Base-by-base conservation (phyloP, 1,140 invertebrate species). In the Acromyrmex charruanus region DNA sequence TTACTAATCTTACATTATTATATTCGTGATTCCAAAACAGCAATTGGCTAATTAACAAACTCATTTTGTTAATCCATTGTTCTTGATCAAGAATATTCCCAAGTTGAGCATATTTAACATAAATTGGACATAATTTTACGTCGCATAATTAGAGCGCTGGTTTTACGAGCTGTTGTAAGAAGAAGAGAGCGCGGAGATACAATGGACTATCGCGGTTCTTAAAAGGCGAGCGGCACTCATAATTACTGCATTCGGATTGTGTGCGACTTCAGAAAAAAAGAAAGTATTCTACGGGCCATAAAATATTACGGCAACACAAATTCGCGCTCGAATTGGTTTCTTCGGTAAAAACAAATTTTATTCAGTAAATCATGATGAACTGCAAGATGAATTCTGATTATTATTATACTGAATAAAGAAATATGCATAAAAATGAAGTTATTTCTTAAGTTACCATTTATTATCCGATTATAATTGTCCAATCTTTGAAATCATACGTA, bases 231-330 rank as follows among this genome's bases (percentile, higher is more conserved):
- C 61, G 31, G n/a, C 39, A 25, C 1, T 72, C 25, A 31, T 74
- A 82, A 82, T 82, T 82, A 74, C 53, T 18, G 39, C n/a, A 51
- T 25, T 82, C 53, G 39, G 18, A 72, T 82, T 82, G 68, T 72
- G 55, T 35, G 35, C 69, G 55, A 51, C 25, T 82, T 74, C 39
- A 18, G 18, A 82, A 51, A 4, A 75, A 84, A 84, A 84, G 69
- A 84, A 74, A 84, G 51, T 71, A 71, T 58, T 58, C 18, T 39
- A 51, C 55, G 44, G 10, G n/a, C 14, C 69, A 44, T 84, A 75
- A 84, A 84, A 84, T 44, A 31, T 35, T 51, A 61, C 21, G 39
- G 25, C 44, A 21, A 21, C 21, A 21, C 21, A 31, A 59, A 74
- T 82, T 14, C 39, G 69, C 39, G 69, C 80, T 63, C n/a, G 39